phyloP scores from a whole-genome alignment of 2,113 vertebrate genomes.

The Lepidiolamprologus cunningtoni region DNA sequence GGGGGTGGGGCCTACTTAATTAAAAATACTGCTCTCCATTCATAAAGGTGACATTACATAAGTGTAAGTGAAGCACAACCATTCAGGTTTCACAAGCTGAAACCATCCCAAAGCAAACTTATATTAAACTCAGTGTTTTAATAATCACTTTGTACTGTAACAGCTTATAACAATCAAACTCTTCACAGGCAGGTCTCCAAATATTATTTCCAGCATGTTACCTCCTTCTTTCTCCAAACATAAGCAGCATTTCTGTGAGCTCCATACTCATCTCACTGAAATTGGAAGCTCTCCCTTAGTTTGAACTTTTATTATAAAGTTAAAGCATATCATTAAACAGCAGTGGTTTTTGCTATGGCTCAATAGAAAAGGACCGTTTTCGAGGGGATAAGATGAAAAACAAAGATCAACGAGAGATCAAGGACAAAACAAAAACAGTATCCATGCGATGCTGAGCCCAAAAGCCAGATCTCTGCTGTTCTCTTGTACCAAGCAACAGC shows the following conservation, averaged over 20 bases:
- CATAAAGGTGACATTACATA: neutral
- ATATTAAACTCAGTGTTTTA: neutral
- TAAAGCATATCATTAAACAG: neutral
- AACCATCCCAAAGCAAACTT: neutral
- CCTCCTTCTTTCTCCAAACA: neutral
- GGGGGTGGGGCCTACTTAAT: neutral
- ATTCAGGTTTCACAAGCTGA: neutral
- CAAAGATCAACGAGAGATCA: neutral
- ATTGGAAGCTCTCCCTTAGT: neutral
- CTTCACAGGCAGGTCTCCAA: neutral
- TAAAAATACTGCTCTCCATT: neutral
- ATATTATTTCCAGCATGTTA: neutral
- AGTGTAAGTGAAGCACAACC: no score
- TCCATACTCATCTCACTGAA: accelerated
- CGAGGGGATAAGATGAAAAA: accelerated
- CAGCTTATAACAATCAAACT: neutral
- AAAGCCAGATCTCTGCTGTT: neutral
- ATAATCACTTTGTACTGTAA: neutral
- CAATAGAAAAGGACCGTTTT: neutral
- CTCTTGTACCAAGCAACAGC: neutral
- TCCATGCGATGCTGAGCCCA: accelerated
- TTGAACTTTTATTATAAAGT: neutral
- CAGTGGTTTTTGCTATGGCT: neutral
- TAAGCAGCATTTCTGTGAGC: neutral
- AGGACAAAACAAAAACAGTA: neutral